Percentiles rank a stretch among this genome's conserved stretches.
phyloP scores from a whole-genome alignment of 2,113 vertebrate species.

The Pachypanchax playfairii region DNA sequence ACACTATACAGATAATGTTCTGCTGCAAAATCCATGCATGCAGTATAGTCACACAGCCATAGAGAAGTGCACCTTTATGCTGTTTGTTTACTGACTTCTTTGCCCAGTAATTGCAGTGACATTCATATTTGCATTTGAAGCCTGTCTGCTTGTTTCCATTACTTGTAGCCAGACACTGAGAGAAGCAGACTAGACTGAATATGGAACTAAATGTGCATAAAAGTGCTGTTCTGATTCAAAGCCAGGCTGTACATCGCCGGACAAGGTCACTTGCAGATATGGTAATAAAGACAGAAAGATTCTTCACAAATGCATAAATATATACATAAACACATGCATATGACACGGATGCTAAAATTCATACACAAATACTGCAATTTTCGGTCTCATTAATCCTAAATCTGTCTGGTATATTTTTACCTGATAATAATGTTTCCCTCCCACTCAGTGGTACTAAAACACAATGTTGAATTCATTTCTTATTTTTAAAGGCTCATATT shows the following conservation, averaged over 20 bases:
- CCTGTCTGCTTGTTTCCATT: slow-evolving; percentile 66
- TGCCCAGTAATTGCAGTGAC: slow-evolving; percentile 65
- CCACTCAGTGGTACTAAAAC: neutral
- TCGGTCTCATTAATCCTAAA: slow-evolving; percentile 4
- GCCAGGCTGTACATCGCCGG: slow-evolving; percentile 9
- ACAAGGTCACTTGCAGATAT: slow-evolving; percentile 40
- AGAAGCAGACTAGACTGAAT: slow-evolving; percentile 36
- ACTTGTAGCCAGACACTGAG: slow-evolving; percentile 48
- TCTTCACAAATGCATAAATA: neutral
- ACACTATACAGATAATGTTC: slow-evolving; percentile 9
- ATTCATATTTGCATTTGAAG: slow-evolving; percentile 74
- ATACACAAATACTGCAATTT: neutral
- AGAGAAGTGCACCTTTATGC: slow-evolving; percentile 10
- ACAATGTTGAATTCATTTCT: slow-evolving; percentile 29
- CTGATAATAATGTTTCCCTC: slow-evolving; percentile 12
- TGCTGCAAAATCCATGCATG: slow-evolving; percentile 22
- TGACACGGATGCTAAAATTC: neutral
- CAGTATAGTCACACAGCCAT: slow-evolving; percentile 7
- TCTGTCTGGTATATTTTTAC: slow-evolving; percentile 2
- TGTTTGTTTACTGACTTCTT: slow-evolving; percentile 66
- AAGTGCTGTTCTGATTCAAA: slow-evolving; percentile 46
- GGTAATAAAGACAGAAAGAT: neutral
- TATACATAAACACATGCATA: neutral
- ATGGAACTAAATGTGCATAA: slow-evolving; percentile 56
- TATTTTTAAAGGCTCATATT: slow-evolving; percentile 35